Conservation (phyloP, 2,113 vertebrate genomes). For the Platysternon megacephalum region DNA sequence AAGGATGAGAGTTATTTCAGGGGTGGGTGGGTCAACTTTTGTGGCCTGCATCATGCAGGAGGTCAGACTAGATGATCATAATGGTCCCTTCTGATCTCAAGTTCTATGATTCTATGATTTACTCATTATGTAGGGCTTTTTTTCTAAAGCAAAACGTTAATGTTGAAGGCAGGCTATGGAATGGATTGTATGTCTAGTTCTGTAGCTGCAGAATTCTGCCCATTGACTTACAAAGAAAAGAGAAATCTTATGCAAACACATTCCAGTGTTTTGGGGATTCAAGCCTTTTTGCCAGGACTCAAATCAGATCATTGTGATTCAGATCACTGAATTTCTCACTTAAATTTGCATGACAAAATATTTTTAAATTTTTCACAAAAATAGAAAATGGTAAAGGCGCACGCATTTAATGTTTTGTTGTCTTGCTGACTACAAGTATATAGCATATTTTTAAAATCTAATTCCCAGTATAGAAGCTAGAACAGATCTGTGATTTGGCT, state of each 20-base stretch:
- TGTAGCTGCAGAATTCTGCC: not conserved
- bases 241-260: not conserved
- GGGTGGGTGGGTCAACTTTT: too few species aligned
- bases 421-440: not conserved
- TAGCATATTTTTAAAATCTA: not conserved
- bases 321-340: not conserved
- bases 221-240: not conserved
- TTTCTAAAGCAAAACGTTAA: not conserved
- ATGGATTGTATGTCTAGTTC: not conserved
- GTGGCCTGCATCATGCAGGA: too few species aligned
- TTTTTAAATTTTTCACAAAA: not conserved
- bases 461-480: not conserved
- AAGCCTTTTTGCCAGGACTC: not conserved
- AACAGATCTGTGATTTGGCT: not conserved
- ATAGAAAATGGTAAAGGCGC: not conserved
- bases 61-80: too few species aligned
- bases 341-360: not conserved
- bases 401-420: not conserved
- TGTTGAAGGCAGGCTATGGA: not conserved
- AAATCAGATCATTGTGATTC: not conserved
- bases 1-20: too few species aligned
- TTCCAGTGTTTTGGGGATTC: not conserved
- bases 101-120: too few species aligned
- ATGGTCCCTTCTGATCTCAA: too few species aligned
- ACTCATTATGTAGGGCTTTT: not conserved